Conservation (phyloP, 2,113 vertebrate species). For the Leiothrix lutea region DNA sequence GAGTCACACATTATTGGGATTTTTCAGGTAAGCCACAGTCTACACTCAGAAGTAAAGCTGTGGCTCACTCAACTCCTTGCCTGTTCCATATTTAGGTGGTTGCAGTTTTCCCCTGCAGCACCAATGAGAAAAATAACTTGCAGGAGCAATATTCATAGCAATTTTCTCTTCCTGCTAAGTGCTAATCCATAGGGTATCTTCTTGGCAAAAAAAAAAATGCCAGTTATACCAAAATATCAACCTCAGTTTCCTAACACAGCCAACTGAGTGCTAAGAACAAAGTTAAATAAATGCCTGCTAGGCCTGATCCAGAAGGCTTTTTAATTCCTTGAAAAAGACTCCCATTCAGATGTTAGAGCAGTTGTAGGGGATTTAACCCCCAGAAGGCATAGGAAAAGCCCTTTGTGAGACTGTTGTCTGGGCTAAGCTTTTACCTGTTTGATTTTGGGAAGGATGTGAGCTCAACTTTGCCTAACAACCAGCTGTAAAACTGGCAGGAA, state of each 20-base stretch:
- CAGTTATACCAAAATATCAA: background rate
- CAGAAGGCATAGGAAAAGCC: background rate
- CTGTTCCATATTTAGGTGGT: background rate
- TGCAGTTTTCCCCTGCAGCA: background rate
- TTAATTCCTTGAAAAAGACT: background rate
- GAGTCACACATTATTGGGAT: accelerated
- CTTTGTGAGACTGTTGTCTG: background rate
- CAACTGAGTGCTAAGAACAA: background rate
- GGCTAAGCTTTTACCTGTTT: conserved; percentile 15
- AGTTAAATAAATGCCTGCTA: background rate
- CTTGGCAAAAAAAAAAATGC: background rate
- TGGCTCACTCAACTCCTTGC: background rate
- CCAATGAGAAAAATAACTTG: background rate
- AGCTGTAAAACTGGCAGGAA: conserved; percentile 13
- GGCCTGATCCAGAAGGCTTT: background rate
- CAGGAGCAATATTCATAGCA: background rate
- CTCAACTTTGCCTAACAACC: background rate
- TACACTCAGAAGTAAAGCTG: background rate
- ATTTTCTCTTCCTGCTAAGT: background rate
- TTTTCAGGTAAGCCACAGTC: background rate
- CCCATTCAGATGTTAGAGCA: background rate
- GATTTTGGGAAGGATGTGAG: background rate
- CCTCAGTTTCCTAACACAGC: background rate
- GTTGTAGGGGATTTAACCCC: background rate
- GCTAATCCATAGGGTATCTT: background rate